Evolutionary conservation across 2,113 vertebrate genomes (phyloP).

Genomic region (Orcinus orca): DNA sequence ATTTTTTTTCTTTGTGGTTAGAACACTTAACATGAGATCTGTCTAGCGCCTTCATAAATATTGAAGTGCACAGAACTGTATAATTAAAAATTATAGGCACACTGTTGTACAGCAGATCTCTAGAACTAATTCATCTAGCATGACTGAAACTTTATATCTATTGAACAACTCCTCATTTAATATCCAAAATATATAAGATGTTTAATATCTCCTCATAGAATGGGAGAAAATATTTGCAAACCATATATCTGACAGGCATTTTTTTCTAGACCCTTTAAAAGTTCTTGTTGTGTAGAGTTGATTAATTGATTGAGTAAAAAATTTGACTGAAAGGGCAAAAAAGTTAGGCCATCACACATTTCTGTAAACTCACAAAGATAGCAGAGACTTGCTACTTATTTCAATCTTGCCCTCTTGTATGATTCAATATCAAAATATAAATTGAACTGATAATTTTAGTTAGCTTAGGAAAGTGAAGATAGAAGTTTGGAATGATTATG

Average conservation of each 20-base stretch:
- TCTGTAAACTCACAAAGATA: background rate
- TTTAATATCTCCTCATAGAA: background rate
- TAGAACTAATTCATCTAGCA: background rate
- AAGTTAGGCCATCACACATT: background rate
- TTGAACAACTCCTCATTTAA: background rate
- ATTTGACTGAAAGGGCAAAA: constrained; percentile 3
- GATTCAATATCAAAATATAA: background rate
- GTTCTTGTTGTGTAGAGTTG: background rate
- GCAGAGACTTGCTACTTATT: background rate
- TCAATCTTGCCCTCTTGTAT: background rate
- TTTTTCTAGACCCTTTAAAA: background rate
- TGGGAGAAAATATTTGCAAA: background rate
- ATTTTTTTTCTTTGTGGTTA: background rate
- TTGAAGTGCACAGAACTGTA: background rate
- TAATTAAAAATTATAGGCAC: background rate
- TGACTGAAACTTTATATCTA: background rate
- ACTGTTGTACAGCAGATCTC: background rate
- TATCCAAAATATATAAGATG: background rate
- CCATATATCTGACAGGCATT: background rate
- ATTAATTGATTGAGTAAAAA: background rate
- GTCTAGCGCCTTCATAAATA: background rate
- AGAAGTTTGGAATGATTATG: background rate
- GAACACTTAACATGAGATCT: background rate
- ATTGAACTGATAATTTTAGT: background rate
- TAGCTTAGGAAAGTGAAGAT: constrained; percentile 13